Evolutionary conservation across 2,888 invertebrate species (phyloP).

Genomic region (Harpalus rubripes): DNA sequence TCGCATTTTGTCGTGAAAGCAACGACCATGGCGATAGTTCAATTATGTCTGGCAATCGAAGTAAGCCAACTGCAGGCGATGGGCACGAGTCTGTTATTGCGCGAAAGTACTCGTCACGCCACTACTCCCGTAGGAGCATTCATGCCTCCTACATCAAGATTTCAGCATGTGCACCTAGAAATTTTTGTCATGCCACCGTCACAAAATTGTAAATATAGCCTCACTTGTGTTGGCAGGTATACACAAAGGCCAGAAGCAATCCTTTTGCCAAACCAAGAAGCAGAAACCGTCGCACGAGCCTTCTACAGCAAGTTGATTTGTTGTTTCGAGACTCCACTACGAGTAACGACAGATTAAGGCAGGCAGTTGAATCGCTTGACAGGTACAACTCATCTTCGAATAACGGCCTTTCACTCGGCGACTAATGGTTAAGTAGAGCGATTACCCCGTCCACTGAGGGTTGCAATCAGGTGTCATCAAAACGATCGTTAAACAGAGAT

Average conservation of each 20-base stretch:
- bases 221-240: slow-evolving; percentile 70
- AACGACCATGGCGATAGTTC: slow-evolving; percentile 71
- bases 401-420: too few relatives aligned
- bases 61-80: slow-evolving; percentile 72
- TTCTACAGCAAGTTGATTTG: slow-evolving; percentile 72
- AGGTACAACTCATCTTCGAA: too few relatives aligned
- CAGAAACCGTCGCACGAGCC: too few relatives aligned
- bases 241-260: slow-evolving; percentile 72
- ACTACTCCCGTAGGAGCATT: slow-evolving; percentile 70
- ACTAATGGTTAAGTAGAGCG: too few relatives aligned
- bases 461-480: too few relatives aligned
- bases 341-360: too few relatives aligned
- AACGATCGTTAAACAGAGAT: too few relatives aligned
- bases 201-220: slow-evolving; percentile 68
- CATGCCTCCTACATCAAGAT: too few relatives aligned
- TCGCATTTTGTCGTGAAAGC: slow-evolving; percentile 69
- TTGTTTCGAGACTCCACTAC: neutral
- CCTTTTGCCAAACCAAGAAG: slow-evolving; percentile 70
- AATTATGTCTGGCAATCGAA: slow-evolving; percentile 75
- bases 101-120: slow-evolving; percentile 73
- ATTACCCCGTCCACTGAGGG: too few relatives aligned
- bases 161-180: slow-evolving; percentile 73
- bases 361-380: too few relatives aligned
- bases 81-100: slow-evolving; percentile 73
- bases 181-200: slow-evolving; percentile 70